Evolutionary conservation across 1,140 invertebrate genomes (phyloP), one percentile per base, ranked within the genome.

Genomic region (Carposina sasakii): DNA sequence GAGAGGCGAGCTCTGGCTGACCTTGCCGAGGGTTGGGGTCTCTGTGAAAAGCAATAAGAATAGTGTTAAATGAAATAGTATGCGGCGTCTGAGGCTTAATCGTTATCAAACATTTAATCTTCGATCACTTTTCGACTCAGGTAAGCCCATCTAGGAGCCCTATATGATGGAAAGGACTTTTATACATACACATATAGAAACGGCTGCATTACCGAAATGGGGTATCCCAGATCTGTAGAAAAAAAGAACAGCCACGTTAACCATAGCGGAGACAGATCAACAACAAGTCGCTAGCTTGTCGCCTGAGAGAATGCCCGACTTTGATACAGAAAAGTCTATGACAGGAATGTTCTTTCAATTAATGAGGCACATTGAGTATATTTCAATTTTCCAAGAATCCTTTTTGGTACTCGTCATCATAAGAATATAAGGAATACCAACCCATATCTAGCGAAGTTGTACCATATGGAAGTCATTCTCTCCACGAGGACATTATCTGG

Each of bases 381-480:
- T 10, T n/a, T n/a, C 6, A 33, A 15, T n/a, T 13, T n/a, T 15
- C 6, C 3, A 3, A 10, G 13, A 6, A 33, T 33, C 4, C 10
- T 28, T 28, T 28, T 5, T 28, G 24, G 12, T 6, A 6, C 24
- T 28, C 6, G 12, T 21, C n/a, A n/a, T n/a, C n/a, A n/a, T n/a
- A n/a, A n/a, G n/a, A n/a, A n/a, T n/a, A n/a, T n/a, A n/a, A n/a
- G n/a, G n/a, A n/a, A 21, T 26, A 30, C 52, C 52, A 48, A 78
- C 76, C 76, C 65, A 30, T 64, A 50, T 54, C 43, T 63, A 21
- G 73, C 76, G 51, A 79, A 79, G 57, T 70, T 76, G 48, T 71
- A 67, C 61, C 61, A 71, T 0, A 75, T 53, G 1, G 48, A 60
- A 1, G 67, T 73, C 67, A 79, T 69, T 6, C 45, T 47, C 39